Conservation (phyloP, 2,797 vertebrate genomes). For the Balearica regulorum region DNA sequence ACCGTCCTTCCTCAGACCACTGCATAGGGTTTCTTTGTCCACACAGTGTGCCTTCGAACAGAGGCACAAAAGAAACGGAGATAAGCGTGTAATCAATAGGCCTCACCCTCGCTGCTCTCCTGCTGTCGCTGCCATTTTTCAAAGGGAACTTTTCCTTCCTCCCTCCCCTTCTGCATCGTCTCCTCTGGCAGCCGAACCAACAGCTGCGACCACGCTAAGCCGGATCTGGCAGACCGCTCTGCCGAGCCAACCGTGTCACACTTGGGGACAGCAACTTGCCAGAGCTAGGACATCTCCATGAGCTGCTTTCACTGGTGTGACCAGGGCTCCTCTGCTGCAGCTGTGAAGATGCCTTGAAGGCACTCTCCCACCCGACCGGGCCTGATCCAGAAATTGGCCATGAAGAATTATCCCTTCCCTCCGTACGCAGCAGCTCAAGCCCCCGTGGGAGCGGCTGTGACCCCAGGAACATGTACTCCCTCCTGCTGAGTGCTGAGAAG, state of each 20-base stretch:
- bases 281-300: background rate
- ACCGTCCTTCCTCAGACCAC: background rate
- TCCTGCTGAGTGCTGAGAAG: background rate
- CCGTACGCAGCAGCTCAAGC: background rate
- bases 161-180: background rate
- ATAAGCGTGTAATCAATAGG: constrained; percentile 31
- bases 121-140: constrained; percentile 24
- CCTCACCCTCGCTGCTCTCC: constrained; percentile 6
- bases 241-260: accelerated
- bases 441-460: background rate
- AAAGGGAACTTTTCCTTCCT: constrained; percentile 29
- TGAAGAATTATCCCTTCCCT: background rate
- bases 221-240: background rate
- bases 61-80: background rate
- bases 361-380: background rate
- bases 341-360: background rate
- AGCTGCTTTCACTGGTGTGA: background rate
- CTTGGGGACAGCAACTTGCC: background rate
- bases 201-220: background rate
- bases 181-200: background rate
- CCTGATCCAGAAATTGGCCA: background rate
- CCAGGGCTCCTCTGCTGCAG: background rate
- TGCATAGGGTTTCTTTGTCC: background rate
- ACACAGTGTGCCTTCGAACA: background rate
- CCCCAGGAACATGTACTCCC: background rate